Conservation (phyloP, 2,888 invertebrate genomes). For the Coenonympha glycerion region DNA sequence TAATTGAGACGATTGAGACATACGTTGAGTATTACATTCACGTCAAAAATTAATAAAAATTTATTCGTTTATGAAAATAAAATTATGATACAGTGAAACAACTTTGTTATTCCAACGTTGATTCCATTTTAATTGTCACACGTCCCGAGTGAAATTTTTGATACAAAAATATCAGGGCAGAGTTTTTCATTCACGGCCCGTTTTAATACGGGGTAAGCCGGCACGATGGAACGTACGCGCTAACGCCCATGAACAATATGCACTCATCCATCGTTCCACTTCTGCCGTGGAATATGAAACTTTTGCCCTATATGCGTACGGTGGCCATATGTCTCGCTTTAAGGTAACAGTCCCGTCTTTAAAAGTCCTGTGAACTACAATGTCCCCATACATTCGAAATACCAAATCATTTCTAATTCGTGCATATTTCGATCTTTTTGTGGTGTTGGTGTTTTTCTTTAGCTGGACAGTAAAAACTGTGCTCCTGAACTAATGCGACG, state of each 20-base stretch:
- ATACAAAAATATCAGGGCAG: conserved; percentile 8
- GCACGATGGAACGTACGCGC: conserved; percentile 18
- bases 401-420: no score
- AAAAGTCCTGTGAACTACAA: no score
- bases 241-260: conserved; percentile 24
- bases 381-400: no score
- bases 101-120: conserved; percentile 2
- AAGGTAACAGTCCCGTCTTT: background rate
- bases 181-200: conserved; percentile 10
- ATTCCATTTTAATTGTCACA: conserved; percentile 12
- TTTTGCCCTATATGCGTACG: conserved; percentile 19
- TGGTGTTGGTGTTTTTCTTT: no score
- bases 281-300: conserved; percentile 21
- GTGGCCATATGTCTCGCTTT: conserved; percentile 7
- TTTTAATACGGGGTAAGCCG: conserved; percentile 25
- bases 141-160: conserved; percentile 3
- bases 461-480: no score
- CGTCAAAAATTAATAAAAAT: background rate
- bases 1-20: background rate
- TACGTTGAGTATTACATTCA: background rate
- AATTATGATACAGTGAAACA: background rate
- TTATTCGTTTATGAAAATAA: background rate
- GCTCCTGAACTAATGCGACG: no score
- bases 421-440: no score
- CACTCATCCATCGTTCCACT: conserved; percentile 24